Base-by-base conservation (phyloP, 2,888 invertebrate genomes). In the Agrochola macilenta region DNA sequence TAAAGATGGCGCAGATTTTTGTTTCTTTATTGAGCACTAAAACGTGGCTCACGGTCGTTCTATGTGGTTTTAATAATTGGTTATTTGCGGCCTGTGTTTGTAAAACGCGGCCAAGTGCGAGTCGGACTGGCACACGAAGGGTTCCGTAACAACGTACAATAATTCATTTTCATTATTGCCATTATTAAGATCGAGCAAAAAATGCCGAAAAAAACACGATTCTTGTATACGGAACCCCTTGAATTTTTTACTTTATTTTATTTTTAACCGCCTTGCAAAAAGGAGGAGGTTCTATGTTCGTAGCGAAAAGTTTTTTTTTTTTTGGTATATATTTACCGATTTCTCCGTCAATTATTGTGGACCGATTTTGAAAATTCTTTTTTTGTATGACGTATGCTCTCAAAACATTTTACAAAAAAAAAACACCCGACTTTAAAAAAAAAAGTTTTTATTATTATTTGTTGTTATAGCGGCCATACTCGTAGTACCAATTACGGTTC, bases 11-110 rank as follows among this genome's bases (percentile, higher is more conserved):
- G 61, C 46, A 82, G 81, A 77, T 82, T 86, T 87, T 86, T 79
- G 73, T 78, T 75, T 81, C 68, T 88, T 87, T 87, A 87, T 84
- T 74, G 84, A 76, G 73, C 74, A 86, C 60, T 87, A 86, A 88
- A 88, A 61, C 7, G 39, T 14, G 54, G 63, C 57, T 60, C 83
- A 78, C 26, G 78, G 78, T 4, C 83, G 63, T 69, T 77, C 65
- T 63, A 60, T 73, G 83, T 57, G 83, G 86, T 57, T 82, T 81
- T 78, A 78, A 82, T 78, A 85, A 82, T 84, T 82, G 52, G 65
- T 68, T 82, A 75, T 85, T 61, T 82, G 78, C 54, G 72, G 83
- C 46, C 9, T 23, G n/a, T 66, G 60, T 60, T 54, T 60, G n/a
- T 70, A n/a, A 74, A 30, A 58, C 26, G n/a, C 14, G 7, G 30